Evolutionary conservation across 2,888 invertebrate genomes (phyloP).

Genomic region (Lutraria lutraria): DNA sequence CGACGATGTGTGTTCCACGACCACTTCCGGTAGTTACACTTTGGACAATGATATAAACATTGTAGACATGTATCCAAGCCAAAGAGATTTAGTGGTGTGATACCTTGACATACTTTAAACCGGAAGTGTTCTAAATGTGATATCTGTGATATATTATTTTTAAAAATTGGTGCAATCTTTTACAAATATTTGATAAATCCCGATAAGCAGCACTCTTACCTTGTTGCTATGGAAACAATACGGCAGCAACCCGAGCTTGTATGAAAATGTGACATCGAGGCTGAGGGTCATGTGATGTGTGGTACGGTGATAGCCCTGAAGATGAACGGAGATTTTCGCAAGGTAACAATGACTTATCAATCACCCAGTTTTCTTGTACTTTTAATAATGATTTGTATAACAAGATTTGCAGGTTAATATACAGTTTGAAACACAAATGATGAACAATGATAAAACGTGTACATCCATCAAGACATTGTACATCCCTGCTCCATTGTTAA

Average conservation of each 20-base stretch:
- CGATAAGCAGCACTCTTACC: neutral
- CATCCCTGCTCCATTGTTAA: too few species aligned
- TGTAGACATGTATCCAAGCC: conserved; percentile 63
- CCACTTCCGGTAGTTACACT: conserved; percentile 81
- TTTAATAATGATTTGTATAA: too few species aligned
- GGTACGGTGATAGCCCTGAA: neutral
- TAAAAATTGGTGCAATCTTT: conserved; percentile 29
- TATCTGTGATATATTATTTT: conserved; percentile 34
- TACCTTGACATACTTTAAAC: neutral
- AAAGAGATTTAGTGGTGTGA: conserved; percentile 71
- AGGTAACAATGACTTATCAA: too few species aligned
- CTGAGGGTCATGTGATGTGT: neutral
- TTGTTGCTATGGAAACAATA: neutral
- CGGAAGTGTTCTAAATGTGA: neutral
- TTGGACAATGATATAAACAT: conserved; percentile 74
- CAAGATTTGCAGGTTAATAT: too few species aligned
- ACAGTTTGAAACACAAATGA: too few species aligned
- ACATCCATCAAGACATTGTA: too few species aligned
- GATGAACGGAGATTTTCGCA: neutral
- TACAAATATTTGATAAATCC: conserved; percentile 10
- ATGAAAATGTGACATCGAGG: neutral
- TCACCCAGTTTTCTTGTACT: too few species aligned
- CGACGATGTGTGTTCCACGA: conserved; percentile 80
- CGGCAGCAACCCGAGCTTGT: neutral
- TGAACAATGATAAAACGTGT: too few species aligned